A percentile compares a stretch with the other conserved stretches of the same genome.
These are phyloP conservation scores for Astyanax mexicanus DNA, from an alignment of 2,797 vertebrate species.

Conservation along the genomic window DNA sequence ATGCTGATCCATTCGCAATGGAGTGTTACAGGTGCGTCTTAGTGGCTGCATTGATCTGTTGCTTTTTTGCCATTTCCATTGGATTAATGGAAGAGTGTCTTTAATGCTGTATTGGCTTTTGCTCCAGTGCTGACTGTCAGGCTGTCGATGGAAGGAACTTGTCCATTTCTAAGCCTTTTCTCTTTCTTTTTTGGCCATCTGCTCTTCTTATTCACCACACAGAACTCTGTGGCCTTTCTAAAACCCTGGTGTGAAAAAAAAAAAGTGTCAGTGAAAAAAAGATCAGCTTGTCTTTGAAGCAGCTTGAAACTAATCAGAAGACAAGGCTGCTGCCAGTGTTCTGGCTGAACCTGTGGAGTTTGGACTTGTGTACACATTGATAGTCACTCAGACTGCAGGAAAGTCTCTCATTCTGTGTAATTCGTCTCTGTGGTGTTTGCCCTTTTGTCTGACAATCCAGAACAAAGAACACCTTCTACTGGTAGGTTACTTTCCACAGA, in stretches of 20 bases:
- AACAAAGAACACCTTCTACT: neutral
- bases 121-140: neutral
- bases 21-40: conserved; percentile 25
- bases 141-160: neutral
- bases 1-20: conserved; percentile 37
- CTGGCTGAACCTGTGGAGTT: neutral
- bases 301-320: conserved; percentile 12
- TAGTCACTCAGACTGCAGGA: neutral
- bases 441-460: neutral
- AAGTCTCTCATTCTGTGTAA: neutral
- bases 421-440: neutral
- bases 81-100: conserved; percentile 21
- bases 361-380: neutral
- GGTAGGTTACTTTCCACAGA: neutral
- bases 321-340: neutral
- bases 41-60: conserved; percentile 39
- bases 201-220: neutral
- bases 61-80: conserved; percentile 28
- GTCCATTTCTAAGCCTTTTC: neutral
- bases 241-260: neutral
- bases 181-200: neutral
- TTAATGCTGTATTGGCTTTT: conserved; percentile 29
- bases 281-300: neutral
- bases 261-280: neutral
- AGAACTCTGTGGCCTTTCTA: neutral